Evolutionary conservation across 2,888 invertebrate genomes (phyloP).

Genomic region (Meghimatium bilineatum): DNA sequence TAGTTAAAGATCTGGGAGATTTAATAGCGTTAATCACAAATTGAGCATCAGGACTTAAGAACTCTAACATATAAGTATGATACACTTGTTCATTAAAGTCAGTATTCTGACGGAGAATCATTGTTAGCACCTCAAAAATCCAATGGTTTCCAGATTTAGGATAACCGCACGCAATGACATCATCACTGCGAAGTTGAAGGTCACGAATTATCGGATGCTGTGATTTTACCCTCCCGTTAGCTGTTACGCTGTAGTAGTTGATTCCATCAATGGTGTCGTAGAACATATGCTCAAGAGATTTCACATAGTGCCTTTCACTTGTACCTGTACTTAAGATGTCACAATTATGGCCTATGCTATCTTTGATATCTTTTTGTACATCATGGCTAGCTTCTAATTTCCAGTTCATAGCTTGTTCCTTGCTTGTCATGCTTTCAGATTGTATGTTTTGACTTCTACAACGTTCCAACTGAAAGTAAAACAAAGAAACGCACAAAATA

Average conservation of each 20-base stretch:
- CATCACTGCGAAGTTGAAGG: slow-evolving; percentile 18
- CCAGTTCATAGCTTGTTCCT: no score
- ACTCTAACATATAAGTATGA: slow-evolving; percentile 2
- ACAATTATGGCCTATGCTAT: not conserved
- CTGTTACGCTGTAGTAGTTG: not conserved
- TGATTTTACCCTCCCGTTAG: not conserved
- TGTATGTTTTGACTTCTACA: no score
- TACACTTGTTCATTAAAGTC: not conserved
- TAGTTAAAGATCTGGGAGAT: slow-evolving; percentile 8
- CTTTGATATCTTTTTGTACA: not conserved
- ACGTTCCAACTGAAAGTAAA: no score
- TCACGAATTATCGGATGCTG: not conserved
- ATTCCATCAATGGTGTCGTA: slow-evolving; percentile 26
- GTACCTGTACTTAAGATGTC: not conserved
- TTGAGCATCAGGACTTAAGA: not conserved
- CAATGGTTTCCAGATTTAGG: slow-evolving; percentile 32
- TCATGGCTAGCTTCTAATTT: not conserved
- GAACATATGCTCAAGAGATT: not conserved
- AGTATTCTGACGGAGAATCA: slow-evolving; percentile 10
- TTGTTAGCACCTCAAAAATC: slow-evolving; percentile 8
- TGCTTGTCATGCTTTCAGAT: no score
- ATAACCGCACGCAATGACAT: slow-evolving; percentile 16
- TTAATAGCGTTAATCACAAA: not conserved
- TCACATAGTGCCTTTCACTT: not conserved
- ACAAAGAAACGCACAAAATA: no score